These are phyloP conservation scores for Manis crassicaudata DNA, from an alignment of 2,797 vertebrate genomes.

Conservation along the genomic window DNA sequence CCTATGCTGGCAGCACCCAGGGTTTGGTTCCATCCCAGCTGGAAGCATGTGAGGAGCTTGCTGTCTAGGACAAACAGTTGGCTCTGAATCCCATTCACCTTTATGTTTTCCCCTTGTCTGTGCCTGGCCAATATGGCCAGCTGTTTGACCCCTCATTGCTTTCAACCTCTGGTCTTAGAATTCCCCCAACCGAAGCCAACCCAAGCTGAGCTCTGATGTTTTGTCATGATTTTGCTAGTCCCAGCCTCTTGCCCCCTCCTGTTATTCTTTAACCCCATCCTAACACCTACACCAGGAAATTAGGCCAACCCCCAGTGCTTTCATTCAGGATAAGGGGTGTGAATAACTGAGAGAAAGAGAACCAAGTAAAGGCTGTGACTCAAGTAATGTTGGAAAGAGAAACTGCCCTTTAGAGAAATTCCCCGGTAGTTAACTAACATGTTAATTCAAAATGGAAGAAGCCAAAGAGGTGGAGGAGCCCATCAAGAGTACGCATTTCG, in stretches of 20 bases:
- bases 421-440: background rate
- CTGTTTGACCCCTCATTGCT: background rate
- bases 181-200: background rate
- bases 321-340: background rate
- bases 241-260: background rate
- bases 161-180: background rate
- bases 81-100: background rate
- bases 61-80: background rate
- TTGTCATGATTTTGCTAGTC: background rate
- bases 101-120: background rate
- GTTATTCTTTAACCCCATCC: background rate
- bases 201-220: background rate
- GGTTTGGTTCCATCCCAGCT: background rate
- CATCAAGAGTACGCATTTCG: background rate
- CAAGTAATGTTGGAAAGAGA: background rate
- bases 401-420: background rate
- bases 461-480: background rate
- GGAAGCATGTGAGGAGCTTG: slow-evolving; percentile 10
- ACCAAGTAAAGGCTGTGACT: background rate
- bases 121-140: background rate
- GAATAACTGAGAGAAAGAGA: background rate
- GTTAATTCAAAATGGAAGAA: background rate
- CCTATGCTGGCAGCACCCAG: background rate
- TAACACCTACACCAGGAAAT: background rate
- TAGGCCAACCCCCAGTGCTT: background rate